Percentiles rank a stretch among this genome's conserved stretches.
Conservation (phyloP, 2,797 vertebrate species). For the Mycteria americana region DNA sequence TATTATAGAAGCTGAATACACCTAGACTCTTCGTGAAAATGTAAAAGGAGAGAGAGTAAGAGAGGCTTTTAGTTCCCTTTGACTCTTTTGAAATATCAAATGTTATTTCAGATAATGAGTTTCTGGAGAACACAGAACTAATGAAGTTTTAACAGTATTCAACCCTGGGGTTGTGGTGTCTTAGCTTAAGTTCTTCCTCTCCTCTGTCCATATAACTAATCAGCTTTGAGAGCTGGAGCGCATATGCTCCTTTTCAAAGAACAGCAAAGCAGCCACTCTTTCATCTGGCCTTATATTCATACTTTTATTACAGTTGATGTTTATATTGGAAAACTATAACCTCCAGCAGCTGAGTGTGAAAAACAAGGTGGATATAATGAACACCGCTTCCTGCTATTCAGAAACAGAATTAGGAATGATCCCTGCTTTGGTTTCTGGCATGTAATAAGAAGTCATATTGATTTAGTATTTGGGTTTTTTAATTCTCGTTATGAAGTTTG, state of each 20-base stretch:
- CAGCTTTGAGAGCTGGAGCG: background rate
- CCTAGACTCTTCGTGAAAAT: background rate
- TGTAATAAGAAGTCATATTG: background rate
- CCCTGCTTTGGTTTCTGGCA: background rate
- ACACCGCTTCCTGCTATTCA: background rate
- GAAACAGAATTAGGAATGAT: background rate
- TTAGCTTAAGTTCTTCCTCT: background rate
- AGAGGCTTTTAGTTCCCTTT: background rate
- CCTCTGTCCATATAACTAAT: background rate
- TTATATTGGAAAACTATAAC: background rate
- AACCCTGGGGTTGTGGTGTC: background rate
- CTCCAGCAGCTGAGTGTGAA: background rate
- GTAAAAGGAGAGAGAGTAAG: background rate
- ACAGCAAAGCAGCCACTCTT: background rate
- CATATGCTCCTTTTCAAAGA: background rate
- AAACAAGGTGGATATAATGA: constrained; percentile 10
- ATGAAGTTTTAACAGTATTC: background rate
- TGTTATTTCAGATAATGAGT: background rate
- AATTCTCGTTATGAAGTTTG: background rate
- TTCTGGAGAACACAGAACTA: background rate
- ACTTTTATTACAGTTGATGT: background rate
- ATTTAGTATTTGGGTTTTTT: background rate
- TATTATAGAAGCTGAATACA: background rate
- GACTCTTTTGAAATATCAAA: background rate
- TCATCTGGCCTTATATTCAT: background rate